A percentile compares a stretch with the other conserved stretches of the same genome.
These are phyloP conservation scores for Mystacornis crossleyi DNA, from an alignment of 2,113 vertebrate species.

Conservation along the genomic window DNA sequence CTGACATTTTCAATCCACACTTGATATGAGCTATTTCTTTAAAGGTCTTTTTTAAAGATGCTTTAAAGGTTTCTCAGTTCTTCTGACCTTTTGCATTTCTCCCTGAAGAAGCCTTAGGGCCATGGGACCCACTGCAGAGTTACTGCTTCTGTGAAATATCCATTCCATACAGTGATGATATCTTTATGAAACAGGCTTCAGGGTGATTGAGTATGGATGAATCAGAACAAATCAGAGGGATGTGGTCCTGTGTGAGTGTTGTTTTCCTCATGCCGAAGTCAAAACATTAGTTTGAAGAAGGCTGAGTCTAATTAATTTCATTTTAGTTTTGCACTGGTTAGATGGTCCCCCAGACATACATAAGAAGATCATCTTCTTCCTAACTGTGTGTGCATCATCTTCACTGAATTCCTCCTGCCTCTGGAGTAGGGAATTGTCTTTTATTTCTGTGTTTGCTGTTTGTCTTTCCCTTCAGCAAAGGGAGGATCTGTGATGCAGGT, in stretches of 20 bases:
- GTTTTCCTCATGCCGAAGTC: not conserved
- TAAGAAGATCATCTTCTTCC: not conserved
- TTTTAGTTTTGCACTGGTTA: not conserved
- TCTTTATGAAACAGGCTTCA: not conserved
- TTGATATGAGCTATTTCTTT: not conserved
- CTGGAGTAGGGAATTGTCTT: not conserved
- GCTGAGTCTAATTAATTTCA: not conserved
- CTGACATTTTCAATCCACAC: not conserved
- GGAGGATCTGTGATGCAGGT: not conserved
- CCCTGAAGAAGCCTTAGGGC: not conserved
- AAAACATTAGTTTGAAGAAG: not conserved
- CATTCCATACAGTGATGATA: not conserved
- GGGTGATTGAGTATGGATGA: not conserved
- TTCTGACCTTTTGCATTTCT: not conserved
- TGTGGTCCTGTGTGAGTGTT: not conserved
- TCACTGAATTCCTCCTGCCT: not conserved
- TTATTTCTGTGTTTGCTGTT: not conserved
- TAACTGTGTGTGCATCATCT: not conserved
- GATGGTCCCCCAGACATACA: not conserved
- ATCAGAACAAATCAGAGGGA: not conserved
- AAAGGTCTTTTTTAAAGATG: not conserved
- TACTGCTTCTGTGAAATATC: not conserved
- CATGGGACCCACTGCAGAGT: not conserved
- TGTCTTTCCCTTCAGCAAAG: not conserved
- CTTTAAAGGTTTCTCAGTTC: not conserved